Evolutionary conservation across 2,113 vertebrate species (phyloP).

Genomic region (Grus americana): DNA sequence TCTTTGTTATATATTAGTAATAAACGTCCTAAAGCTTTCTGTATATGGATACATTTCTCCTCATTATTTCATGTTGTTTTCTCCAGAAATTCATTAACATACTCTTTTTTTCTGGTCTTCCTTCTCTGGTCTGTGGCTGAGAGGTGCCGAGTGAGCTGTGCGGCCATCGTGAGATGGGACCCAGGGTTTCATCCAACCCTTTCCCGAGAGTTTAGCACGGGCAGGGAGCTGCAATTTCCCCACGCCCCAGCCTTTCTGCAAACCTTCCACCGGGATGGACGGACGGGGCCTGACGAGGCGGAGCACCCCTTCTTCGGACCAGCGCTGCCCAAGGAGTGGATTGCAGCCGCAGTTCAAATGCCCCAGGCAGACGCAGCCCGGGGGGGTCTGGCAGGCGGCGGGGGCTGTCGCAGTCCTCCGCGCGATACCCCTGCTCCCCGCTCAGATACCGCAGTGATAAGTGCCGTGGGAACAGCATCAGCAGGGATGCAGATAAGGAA

Average conservation of each 20-base stretch:
- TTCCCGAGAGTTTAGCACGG: fast-evolving
- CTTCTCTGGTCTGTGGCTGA: not conserved
- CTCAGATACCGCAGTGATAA: fast-evolving
- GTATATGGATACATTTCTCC: not conserved
- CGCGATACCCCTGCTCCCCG: fast-evolving
- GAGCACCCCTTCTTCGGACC: not conserved
- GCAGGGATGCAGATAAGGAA: not conserved
- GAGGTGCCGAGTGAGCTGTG: not conserved
- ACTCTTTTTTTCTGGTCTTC: fast-evolving
- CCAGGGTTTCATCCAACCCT: not conserved
- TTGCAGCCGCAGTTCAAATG: fast-evolving
- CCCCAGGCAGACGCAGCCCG: not conserved
- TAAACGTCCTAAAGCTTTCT: not conserved
- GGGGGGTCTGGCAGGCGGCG: fast-evolving
- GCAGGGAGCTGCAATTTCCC: not conserved
- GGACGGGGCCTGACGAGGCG: not conserved
- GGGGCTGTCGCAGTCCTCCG: no score
- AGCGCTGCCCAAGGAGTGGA: not conserved
- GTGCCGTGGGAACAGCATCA: not conserved
- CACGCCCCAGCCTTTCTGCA: not conserved
- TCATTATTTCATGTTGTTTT: slow-evolving; percentile 15
- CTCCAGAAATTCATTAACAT: not conserved
- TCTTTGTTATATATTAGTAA: slow-evolving; percentile 42
- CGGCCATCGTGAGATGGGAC: not conserved
- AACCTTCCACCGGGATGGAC: not conserved